These are phyloP conservation scores for Euthynnus affinis DNA, from an alignment of 2,797 vertebrate species.

Conservation along the genomic window DNA sequence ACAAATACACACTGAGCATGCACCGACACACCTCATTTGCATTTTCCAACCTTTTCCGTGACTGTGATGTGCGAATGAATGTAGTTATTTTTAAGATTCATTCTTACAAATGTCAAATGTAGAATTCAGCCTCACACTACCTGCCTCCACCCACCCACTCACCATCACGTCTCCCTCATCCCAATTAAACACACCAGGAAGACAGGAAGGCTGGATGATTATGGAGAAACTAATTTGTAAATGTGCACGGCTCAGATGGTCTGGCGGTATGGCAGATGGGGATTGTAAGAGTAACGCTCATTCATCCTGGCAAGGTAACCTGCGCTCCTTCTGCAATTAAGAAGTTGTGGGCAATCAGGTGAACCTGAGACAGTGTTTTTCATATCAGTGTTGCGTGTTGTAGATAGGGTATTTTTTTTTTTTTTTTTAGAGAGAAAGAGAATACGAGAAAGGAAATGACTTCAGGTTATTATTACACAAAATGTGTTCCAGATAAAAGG, in stretches of 20 bases:
- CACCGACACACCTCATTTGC: neutral
- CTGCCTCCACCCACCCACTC: slow-evolving; percentile 26
- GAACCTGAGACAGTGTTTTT: slow-evolving; percentile 53
- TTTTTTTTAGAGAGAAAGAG: slow-evolving; percentile 17
- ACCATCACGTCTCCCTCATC: slow-evolving; percentile 24
- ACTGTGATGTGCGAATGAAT: neutral
- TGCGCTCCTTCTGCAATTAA: slow-evolving; percentile 57
- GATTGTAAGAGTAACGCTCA: slow-evolving; percentile 56
- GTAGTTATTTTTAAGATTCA: neutral
- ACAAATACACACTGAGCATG: neutral
- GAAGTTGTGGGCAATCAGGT: slow-evolving; percentile 59
- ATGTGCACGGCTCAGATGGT: slow-evolving; percentile 62
- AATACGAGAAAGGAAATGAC: slow-evolving; percentile 30
- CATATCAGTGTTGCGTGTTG: slow-evolving; percentile 42
- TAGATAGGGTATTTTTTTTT: slow-evolving; percentile 25
- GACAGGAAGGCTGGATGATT: slow-evolving; percentile 53
- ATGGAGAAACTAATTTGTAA: slow-evolving; percentile 63
- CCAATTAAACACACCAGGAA: slow-evolving; percentile 58
- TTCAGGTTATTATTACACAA: slow-evolving; percentile 58
- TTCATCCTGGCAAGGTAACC: slow-evolving; percentile 61
- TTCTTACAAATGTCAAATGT: slow-evolving; percentile 15
- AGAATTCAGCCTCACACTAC: slow-evolving; percentile 28
- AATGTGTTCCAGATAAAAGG: slow-evolving; percentile 55
- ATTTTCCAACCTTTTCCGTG: slow-evolving; percentile 4
- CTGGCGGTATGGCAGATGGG: slow-evolving; percentile 57